phyloP scores from a whole-genome alignment of 37 sponge, comb jelly and placozoan species.

The Bolinopsis microptera region DNA sequence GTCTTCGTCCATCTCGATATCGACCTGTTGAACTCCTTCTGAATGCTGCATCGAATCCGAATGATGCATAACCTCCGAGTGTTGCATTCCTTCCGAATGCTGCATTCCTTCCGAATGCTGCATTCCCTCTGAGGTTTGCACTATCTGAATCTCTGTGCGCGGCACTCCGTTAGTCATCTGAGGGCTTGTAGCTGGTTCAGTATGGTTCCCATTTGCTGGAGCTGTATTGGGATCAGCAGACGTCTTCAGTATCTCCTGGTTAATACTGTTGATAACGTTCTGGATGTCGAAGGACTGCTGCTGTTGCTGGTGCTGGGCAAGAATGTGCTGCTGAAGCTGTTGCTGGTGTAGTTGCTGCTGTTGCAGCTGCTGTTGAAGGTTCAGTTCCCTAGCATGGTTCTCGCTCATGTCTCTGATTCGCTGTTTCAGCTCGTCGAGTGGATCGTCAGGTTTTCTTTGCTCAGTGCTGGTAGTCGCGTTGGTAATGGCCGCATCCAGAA shows the following conservation, averaged over 20 bases:
- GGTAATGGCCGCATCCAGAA: constrained; percentile 39
- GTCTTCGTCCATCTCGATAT: constrained; percentile 23
- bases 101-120: background rate
- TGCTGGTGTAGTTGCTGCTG: constrained; percentile 62
- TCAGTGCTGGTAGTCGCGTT: constrained; percentile 11
- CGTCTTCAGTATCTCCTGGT: constrained; percentile 57
- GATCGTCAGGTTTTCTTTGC: constrained; percentile 37
- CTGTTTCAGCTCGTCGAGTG: constrained; percentile 60
- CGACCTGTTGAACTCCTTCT: background rate
- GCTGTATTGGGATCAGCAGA: background rate
- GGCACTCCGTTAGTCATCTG: background rate
- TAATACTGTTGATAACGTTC: constrained; percentile 51
- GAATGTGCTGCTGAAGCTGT: constrained; percentile 46
- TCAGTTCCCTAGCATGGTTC: constrained; percentile 54
- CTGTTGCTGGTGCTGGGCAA: constrained; percentile 46
- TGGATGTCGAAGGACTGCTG: constrained; percentile 45
- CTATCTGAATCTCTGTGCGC: too few species aligned
- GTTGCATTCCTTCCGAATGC: background rate
- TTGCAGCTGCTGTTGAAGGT: constrained; percentile 37
- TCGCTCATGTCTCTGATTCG: constrained; percentile 64
- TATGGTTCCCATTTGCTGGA: background rate
- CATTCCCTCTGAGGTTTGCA: background rate
- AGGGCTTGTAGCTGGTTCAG: background rate
- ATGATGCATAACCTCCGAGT: background rate
- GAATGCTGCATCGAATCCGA: background rate